Conservation (phyloP, 2,888 invertebrate genomes). For the Harpalus rufipes region DNA sequence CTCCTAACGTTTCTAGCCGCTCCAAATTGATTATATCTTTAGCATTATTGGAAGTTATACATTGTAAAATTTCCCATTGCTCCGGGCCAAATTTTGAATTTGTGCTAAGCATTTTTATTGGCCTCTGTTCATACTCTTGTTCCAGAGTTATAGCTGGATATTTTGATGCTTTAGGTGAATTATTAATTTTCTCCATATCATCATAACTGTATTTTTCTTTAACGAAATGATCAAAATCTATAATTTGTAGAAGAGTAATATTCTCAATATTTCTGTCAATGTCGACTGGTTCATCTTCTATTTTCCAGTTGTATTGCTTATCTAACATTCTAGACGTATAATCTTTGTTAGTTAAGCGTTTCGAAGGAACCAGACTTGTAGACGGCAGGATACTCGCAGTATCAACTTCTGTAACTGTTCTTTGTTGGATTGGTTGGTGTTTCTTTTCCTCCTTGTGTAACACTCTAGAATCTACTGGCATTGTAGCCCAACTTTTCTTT, state of each 20-base stretch:
- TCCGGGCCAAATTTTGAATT: conserved; percentile 76
- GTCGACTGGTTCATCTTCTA: conserved; percentile 83
- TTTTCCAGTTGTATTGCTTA: conserved; percentile 77
- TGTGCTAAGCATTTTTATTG: conserved; percentile 68
- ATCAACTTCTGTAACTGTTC: conserved; percentile 56
- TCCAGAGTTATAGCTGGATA: conserved; percentile 72
- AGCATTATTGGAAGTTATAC: conserved; percentile 86
- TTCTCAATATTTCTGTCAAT: conserved; percentile 81
- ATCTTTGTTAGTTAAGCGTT: conserved; percentile 75
- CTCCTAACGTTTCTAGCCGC: conserved; percentile 92
- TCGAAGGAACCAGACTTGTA: conserved; percentile 75
- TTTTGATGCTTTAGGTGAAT: conserved; percentile 71
- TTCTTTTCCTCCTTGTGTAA: conserved; percentile 71
- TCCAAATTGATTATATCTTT: conserved; percentile 90
- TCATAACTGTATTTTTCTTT: conserved; percentile 69
- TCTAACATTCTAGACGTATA: conserved; percentile 77
- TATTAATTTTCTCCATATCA: conserved; percentile 73
- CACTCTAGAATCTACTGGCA: conserved; percentile 73
- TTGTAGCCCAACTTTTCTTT: conserved; percentile 72
- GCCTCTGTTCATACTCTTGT: conserved; percentile 70
- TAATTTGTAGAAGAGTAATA: conserved; percentile 83
- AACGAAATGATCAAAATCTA: conserved; percentile 85
- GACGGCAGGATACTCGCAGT: conserved; percentile 72
- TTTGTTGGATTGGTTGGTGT: conserved; percentile 65
- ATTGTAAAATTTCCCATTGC: conserved; percentile 78